These are phyloP conservation scores for Tragelaphus imberbis DNA, from an alignment of 2,113 vertebrate genomes.

Conservation along the genomic window DNA sequence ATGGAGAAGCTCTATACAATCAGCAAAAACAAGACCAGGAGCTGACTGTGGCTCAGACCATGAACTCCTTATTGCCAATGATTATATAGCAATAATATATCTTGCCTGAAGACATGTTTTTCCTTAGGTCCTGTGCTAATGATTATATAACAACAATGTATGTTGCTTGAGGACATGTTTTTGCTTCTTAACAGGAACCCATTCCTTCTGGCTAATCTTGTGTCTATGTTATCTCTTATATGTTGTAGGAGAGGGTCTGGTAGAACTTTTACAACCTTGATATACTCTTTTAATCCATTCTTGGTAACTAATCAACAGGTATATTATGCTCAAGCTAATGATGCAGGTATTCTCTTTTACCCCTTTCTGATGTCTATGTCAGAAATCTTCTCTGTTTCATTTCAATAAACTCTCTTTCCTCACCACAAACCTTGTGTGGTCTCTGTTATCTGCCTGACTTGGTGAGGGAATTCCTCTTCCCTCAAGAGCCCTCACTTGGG, in stretches of 20 bases:
- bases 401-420: neutral
- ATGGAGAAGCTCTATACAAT: too few species aligned
- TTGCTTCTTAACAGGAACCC: neutral
- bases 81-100: neutral
- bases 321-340: neutral
- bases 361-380: neutral
- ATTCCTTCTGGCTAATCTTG: neutral
- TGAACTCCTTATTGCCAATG: too few species aligned
- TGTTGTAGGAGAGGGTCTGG: neutral
- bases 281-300: neutral
- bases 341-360: neutral
- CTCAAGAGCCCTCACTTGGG: neutral
- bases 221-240: neutral
- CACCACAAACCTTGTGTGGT: neutral
- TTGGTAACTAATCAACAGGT: neutral
- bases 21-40: too few species aligned
- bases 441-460: neutral
- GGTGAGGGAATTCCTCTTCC: neutral
- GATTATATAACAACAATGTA: neutral
- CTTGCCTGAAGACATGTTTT: neutral
- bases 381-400: neutral
- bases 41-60: too few species aligned
- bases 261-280: neutral
- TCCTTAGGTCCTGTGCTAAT: neutral
- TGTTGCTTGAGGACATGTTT: neutral